Evolutionary conservation across 2,797 vertebrate species (phyloP), one percentile per base, ranked within the genome.

Genomic region (Cossypha polioptera): DNA sequence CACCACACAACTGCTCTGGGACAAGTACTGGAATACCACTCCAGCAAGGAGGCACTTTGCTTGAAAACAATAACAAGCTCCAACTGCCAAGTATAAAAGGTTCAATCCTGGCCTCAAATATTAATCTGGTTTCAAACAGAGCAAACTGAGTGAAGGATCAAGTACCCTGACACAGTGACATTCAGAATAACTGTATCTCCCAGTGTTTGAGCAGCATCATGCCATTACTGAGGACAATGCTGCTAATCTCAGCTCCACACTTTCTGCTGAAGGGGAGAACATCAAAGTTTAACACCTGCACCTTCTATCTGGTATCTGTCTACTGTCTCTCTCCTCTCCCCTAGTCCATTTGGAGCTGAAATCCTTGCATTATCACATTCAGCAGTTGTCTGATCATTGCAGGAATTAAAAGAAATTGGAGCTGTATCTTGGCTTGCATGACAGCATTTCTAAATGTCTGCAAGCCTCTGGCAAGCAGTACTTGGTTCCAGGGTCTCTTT

Each of bases 361-460:
- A 69, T 76, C 42, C 45, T 63, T 72, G 76, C 86, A 86, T 95
- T 96, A 97, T 95, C 96, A 11, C 67, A 71, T 74, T 61, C 69
- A 76, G 66, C 89, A 91, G 83, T 77, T 92, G 90, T 53, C 66
- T 78, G 59, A 47, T 68, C 51, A 89, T 86, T 94, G 54, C 72
- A 86, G 63, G 71, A 92, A 88, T 53, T 76, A 58, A 94, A 94
- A 87, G 19, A 80, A 75, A 54, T 58, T 67, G 8, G 54, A 89
- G 35, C 53, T 26, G 24, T 80, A 79, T 38, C 78, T 94, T 17
- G 6, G 54, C 67, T 79, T 59, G 51, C 57, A 57, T 5, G 2
- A 38, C 51, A 43, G 25, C 29, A 4, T 67, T 96, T 94, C 82
- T 80, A 79, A 94, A 74, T 51, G 55, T 74, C 88, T 91, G 66